phyloP scores from a whole-genome alignment of 2,113 vertebrate genomes.

The Notechis scutatus region DNA sequence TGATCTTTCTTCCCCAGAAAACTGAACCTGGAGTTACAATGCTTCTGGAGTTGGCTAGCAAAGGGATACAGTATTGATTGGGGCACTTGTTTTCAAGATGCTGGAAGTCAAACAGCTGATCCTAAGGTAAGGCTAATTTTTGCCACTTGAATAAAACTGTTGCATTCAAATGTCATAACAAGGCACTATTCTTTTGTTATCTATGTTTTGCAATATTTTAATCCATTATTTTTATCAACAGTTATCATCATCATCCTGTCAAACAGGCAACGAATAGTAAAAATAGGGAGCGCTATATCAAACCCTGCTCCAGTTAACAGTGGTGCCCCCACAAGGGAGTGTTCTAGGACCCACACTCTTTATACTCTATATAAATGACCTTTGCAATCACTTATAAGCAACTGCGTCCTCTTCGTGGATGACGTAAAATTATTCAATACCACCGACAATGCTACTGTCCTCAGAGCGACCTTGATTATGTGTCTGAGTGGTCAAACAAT shows the following conservation, averaged over 20 bases:
- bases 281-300: too few relatives aligned
- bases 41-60: not conserved
- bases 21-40: not conserved
- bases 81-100: not conserved
- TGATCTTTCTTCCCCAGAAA: not conserved
- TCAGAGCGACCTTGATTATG: too few relatives aligned
- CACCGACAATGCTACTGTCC: too few relatives aligned
- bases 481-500: too few relatives aligned
- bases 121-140: not conserved
- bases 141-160: not conserved
- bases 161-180: not conserved
- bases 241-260: not conserved
- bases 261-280: too few relatives aligned
- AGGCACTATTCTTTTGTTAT: not conserved
- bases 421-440: too few relatives aligned
- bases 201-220: not conserved
- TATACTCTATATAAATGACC: too few relatives aligned
- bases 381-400: too few relatives aligned
- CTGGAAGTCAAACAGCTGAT: not conserved
- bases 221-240: not conserved
- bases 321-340: too few relatives aligned
- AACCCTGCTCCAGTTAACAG: too few relatives aligned
- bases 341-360: too few relatives aligned
- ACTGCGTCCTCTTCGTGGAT: too few relatives aligned
- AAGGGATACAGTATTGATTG: not conserved